Evolutionary conservation across 1,140 invertebrate species (phyloP).

Genomic region (Papilio dardanus): DNA sequence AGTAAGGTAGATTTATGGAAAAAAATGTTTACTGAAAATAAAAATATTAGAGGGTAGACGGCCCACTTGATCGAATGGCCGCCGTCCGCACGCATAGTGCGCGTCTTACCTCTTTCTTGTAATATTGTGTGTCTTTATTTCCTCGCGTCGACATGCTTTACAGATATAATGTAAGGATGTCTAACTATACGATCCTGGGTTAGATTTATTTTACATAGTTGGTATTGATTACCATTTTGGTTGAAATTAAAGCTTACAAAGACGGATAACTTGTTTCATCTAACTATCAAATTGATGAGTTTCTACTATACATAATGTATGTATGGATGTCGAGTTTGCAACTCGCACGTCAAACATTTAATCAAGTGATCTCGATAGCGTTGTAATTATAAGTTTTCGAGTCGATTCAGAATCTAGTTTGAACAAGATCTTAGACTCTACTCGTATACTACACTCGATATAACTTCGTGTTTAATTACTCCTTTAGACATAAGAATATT

Average conservation of each 20-base stretch:
- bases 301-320: not conserved
- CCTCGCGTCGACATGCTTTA: too few species aligned
- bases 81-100: too few species aligned
- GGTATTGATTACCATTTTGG: not conserved
- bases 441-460: not conserved
- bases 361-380: conserved; percentile 18
- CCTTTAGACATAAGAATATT: not conserved
- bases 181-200: too few species aligned
- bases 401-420: not conserved
- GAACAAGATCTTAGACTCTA: not conserved
- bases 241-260: not conserved
- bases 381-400: conserved; percentile 13
- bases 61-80: too few species aligned
- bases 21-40: too few species aligned
- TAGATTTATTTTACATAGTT: too few species aligned
- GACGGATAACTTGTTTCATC: not conserved
- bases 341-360: conserved; percentile 4
- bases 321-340: not conserved
- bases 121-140: too few species aligned
- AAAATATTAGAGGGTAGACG: too few species aligned
- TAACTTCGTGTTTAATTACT: not conserved
- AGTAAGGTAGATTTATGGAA: too few species aligned
- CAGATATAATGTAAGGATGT: too few species aligned
- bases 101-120: too few species aligned
- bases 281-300: not conserved